Evolutionary conservation across 2,113 vertebrate species (phyloP), one percentile per base, ranked within the genome.

Genomic region (Centrocercus urophasianus): DNA sequence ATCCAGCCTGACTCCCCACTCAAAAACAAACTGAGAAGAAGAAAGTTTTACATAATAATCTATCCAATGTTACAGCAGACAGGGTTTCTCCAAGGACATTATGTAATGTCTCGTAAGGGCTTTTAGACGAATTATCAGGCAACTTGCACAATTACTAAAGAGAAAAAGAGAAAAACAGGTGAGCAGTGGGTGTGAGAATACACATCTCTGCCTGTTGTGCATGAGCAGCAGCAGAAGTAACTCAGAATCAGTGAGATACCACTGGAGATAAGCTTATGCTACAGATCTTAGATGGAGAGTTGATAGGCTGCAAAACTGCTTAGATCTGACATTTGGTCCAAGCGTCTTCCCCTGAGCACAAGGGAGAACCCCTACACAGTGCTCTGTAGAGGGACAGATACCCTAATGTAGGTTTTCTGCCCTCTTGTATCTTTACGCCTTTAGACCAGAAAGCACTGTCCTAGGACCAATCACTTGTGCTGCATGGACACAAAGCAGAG

Each of bases 61-160:
- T 92, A 61, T 63, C 73, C 80, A 75, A 90, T 42, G 92, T 92
- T 92, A 82, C 27, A 94, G 92, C 83, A 96, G 95, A 94, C 94
- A 88, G 78, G 52, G 82, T 74, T 94, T 92, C 94, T 94, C 91
- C 0, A 0, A 90, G 90, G 88, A 93, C 91, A 87, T 97, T 94
- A 96, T 86, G 80, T 96, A 94, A 96, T 90, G 93, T 96, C 96
- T 96, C 59, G 1, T 47, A 89, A 83, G 90, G 32, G 89, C 47
- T 86, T 96, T 88, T 40, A 90, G 94, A 83, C 88, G 83, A 91
- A 94, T 96, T 95, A 95, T 81, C 94, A 94, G 89, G 87, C 95
- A 96, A 92, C 84, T 89, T 86, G 56, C 57, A 86, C 75, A 86
- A 90, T 88, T 80, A 92, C 75, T 90, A 50, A 97, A 90, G 81